phyloP scores from a whole-genome alignment of 92 coral and sea anemone genomes.

The Epizoanthus fatuus region DNA sequence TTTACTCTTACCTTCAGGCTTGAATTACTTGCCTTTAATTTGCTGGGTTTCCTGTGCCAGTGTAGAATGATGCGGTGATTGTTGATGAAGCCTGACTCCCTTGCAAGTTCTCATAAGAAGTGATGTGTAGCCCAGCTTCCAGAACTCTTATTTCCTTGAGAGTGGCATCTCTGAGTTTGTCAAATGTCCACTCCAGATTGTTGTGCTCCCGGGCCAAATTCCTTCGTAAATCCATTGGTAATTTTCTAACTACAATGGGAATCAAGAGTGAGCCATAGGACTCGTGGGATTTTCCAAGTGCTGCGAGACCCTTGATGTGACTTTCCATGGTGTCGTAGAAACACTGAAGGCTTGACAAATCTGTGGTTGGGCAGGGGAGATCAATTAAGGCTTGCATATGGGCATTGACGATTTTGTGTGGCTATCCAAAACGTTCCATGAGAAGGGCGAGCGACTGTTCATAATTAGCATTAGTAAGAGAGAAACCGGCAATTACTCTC shows the following conservation, averaged over 20 bases:
- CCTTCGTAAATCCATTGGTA: slow-evolving; percentile 37
- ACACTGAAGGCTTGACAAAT: slow-evolving; percentile 13
- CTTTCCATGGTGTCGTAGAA: slow-evolving; percentile 48
- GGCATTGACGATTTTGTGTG: slow-evolving; percentile 11
- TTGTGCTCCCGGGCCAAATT: slow-evolving; percentile 54
- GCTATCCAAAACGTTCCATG: not conserved
- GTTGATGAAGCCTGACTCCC: not conserved
- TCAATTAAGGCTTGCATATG: slow-evolving; percentile 27
- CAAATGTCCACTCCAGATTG: slow-evolving; percentile 43
- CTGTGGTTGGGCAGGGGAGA: not conserved
- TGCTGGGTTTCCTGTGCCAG: not conserved
- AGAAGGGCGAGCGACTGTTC: not conserved
- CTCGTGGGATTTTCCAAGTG: too few species aligned
- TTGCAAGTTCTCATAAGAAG: too few species aligned
- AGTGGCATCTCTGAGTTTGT: too few species aligned
- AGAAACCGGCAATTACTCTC: too few species aligned
- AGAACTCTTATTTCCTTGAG: too few species aligned
- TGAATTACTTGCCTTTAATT: not conserved
- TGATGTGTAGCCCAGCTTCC: too few species aligned
- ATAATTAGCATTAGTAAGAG: slow-evolving; percentile 53
- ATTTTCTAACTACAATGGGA: slow-evolving; percentile 1
- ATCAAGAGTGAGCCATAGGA: too few species aligned
- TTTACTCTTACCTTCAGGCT: too few species aligned
- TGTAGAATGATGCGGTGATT: slow-evolving; percentile 26
- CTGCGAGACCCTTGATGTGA: slow-evolving; percentile 39